Base-by-base conservation (phyloP, 2,797 vertebrate genomes). In the Micromesistius poutassou region DNA sequence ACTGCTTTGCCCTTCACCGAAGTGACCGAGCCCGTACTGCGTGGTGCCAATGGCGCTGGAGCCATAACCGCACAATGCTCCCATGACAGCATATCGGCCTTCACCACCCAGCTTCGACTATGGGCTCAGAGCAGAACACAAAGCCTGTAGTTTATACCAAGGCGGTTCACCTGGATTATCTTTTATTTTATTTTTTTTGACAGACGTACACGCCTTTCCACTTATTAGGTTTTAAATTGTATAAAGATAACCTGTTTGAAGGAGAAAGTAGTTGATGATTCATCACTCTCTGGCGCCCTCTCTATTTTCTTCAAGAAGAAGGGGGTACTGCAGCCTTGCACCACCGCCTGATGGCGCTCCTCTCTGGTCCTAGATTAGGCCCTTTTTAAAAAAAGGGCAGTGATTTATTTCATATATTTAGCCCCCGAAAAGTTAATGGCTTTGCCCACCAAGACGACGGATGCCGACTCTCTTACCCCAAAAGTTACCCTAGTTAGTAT, bases 51-150 rank as follows among this genome's bases (percentile, higher is more conserved):
- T 62, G 55, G 55, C 22, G 19, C 8, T 28, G 25, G n/a, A 68
- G 62, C 62, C 62, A 28, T 12, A 68, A 68, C 62, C 25, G 62
- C 62, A 68, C 62, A 68, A 68, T n/a, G 55, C 55, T 25, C 55
- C 55, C 16, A 62, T 62, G 55, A 62, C 30, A 79, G 55, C 79
- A 33, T 82, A 76, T 71, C 75, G 91, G 91, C 92, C 92, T 88
- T 81, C 1, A 1, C 82, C 1, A 1, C 81, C n/a, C 80, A 73
- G 50, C 38, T 83, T 74, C 83, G 89, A 92, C 90, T 92, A 93
- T 89, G 88, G 91, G 80, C 74, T 40, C 83, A 22, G 33, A 71
- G 30, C 70, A 30, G 70, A 33, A 19, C 70, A 19, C 30, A 22
- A 1, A 30, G 6, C 62, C 31, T 68, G n/a, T 62, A 62, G 55